phyloP scores from a whole-genome alignment of 2,113 vertebrate genomes.

The Cyanoliseus patagonus region DNA sequence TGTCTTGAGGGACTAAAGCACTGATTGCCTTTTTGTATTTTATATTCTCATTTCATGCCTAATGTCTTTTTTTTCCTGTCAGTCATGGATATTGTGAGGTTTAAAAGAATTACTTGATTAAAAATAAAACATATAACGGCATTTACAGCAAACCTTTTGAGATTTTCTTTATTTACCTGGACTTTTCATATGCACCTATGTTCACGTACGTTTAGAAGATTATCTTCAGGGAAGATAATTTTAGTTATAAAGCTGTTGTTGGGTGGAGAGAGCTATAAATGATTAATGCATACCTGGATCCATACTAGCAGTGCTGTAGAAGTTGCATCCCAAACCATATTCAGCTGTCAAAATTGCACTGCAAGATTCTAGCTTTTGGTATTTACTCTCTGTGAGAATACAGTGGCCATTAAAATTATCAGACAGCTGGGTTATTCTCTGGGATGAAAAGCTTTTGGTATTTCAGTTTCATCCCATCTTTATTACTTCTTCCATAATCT shows the following conservation, averaged over 20 bases:
- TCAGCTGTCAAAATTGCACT: background rate
- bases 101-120: conserved; percentile 80
- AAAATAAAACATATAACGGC: conserved; percentile 84
- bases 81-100: conserved; percentile 80
- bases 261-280: background rate
- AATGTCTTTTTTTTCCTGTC: conserved; percentile 78
- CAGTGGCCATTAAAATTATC: background rate
- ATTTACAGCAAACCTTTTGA: conserved; percentile 61
- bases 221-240: background rate
- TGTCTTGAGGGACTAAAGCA: conserved; percentile 71
- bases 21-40: conserved; percentile 80
- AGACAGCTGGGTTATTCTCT: background rate
- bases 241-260: background rate
- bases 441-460: background rate
- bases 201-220: background rate
- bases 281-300: background rate
- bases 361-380: background rate
- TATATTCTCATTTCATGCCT: conserved; percentile 77
- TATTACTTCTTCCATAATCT: background rate
- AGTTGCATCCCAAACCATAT: background rate
- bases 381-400: background rate
- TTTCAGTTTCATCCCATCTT: background rate
- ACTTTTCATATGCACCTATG: background rate
- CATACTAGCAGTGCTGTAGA: background rate
- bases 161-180: background rate